These are phyloP conservation scores for Elymnias hypermnestra DNA, from an alignment of 1,140 invertebrate genomes.

Conservation along the genomic window DNA sequence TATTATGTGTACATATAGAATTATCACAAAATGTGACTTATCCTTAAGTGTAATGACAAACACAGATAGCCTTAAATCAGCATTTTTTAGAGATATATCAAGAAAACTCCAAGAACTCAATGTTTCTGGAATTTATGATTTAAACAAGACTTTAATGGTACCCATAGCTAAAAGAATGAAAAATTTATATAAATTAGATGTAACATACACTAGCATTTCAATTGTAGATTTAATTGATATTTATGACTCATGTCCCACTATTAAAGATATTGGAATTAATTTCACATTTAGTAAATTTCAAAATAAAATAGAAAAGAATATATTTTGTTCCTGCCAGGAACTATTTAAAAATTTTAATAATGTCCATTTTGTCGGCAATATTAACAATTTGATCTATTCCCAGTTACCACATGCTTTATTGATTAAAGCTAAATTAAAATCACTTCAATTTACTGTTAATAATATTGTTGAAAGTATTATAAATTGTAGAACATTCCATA, in stretches of 20 bases:
- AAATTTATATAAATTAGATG: conserved; percentile 38
- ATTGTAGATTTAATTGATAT: conserved; percentile 42
- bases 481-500: conserved; percentile 9
- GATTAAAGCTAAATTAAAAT: conserved; percentile 25
- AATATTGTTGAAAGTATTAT: not conserved
- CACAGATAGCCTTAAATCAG: conserved; percentile 25
- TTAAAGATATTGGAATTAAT: conserved; percentile 42
- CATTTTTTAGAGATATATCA: conserved; percentile 40
- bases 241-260: conserved; percentile 34
- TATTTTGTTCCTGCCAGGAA: conserved; percentile 27
- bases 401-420: conserved; percentile 28
- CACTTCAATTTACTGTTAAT: not conserved
- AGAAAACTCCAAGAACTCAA: conserved; percentile 33
- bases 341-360: conserved; percentile 41
- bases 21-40: conserved; percentile 33
- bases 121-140: conserved; percentile 34
- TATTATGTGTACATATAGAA: conserved; percentile 25
- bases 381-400: conserved; percentile 32
- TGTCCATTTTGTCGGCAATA: conserved; percentile 42
- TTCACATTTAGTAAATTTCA: conserved; percentile 24
- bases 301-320: not conserved
- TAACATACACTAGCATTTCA: conserved; percentile 43
- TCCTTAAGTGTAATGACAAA: conserved; percentile 33
- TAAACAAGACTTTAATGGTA: conserved; percentile 33
- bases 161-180: conserved; percentile 34